Evolutionary conservation across 1,140 invertebrate species (phyloP), one percentile per base, ranked within the genome.

Genomic region (Galleria mellonella): DNA sequence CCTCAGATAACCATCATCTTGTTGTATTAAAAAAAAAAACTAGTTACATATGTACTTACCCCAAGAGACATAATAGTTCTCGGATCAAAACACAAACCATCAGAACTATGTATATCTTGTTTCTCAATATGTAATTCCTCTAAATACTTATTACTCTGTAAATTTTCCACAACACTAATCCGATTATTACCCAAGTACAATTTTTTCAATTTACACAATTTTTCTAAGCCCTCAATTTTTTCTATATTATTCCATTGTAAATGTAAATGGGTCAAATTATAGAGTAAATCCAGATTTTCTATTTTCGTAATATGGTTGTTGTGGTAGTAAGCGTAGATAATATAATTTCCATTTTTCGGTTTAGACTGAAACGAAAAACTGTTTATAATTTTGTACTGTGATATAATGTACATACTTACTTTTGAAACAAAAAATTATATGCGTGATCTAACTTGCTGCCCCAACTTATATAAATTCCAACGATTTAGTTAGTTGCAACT

Each of bases 81-180:
- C 4, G 91, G 91, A 69, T 92, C 91, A 63, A 94, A 92, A 51
- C 89, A 90, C n/a, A 94, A 59, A 3, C 72, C 72, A 71, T 91
- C 89, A 14, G 88, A 83, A 29, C 61, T 54, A 27, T 77, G 62
- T 8, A 91, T 59, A 51, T 77, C 79, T 78, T 94, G 92, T 62
- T 89, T 89, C 67, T 93, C 91, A 37, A 93, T 76, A 56, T 93
- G 89, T 9, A 94, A 66, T 57, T 92, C 91, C 63, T 89, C 85
- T 44, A 94, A 86, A 66, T 87, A 87, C 36, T 69, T 76, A 7
- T 91, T 66, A 32, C 72, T 73, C 50, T 92, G 89, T 36, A 94
- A 74, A 54, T 91, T 91, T 75, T 94, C 92, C 0, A 93, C 70
- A 1, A 93, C 89, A 33, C 83, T 83, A 30, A 94, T 93, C 36